These are phyloP conservation scores for Lysandra bellargus DNA, from an alignment of 2,888 invertebrate genomes.

Conservation along the genomic window DNA sequence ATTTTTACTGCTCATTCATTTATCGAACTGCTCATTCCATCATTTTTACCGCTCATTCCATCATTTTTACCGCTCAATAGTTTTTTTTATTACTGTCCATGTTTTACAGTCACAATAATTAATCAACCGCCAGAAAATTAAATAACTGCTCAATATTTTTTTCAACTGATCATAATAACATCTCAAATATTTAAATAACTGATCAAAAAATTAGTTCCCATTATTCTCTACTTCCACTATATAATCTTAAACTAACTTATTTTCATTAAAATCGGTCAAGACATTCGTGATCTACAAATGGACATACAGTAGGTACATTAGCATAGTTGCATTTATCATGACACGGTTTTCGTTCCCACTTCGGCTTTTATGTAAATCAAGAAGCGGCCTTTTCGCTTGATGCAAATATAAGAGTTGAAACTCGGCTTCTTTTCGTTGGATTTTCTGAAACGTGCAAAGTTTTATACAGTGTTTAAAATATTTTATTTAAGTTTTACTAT, in stretches of 20 bases:
- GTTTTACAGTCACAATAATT: no score
- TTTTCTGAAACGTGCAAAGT: background rate
- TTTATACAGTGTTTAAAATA: background rate
- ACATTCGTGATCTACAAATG: background rate
- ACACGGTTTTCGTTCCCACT: constrained; percentile 10
- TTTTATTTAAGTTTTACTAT: background rate
- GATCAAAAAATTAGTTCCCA: no score
- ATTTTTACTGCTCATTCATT: no score
- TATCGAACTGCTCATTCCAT: no score
- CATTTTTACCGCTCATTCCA: no score
- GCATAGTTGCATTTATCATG: constrained; percentile 4
- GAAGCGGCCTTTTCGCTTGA: constrained; percentile 9
- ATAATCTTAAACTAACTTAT: background rate
- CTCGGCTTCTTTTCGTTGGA: background rate
- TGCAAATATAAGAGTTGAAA: background rate
- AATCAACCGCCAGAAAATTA: no score
- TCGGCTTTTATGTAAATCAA: constrained; percentile 11
- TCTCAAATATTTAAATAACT: no score
- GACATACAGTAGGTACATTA: background rate
- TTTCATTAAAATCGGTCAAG: constrained; percentile 7
- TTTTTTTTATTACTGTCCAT: no score
- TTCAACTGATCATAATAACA: no score
- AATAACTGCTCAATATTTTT: no score
- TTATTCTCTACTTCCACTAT: no score
- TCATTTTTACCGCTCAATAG: no score